phyloP scores from a whole-genome alignment of 2,113 vertebrate genomes.

The Bucco capensis region DNA sequence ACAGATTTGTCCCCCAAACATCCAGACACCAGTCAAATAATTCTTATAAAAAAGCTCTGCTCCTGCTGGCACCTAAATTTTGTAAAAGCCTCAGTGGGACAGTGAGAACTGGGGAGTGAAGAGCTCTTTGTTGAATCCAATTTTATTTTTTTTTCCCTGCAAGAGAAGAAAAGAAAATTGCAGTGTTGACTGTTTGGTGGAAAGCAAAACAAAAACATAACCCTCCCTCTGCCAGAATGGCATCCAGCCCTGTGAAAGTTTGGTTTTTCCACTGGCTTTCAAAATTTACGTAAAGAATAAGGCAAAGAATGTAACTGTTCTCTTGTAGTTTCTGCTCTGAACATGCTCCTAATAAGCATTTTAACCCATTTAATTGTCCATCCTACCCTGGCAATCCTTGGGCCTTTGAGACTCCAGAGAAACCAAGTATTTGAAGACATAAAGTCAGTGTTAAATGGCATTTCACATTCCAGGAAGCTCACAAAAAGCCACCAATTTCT shows the following conservation, averaged over 20 bases:
- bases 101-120: neutral
- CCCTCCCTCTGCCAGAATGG: neutral
- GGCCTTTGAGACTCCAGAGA: neutral
- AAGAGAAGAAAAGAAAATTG: neutral
- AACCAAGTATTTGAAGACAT: neutral
- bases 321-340: conserved; percentile 15
- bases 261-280: conserved; percentile 37
- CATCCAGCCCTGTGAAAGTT: neutral
- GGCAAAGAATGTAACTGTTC: conserved; percentile 1
- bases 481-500: conserved; percentile 46
- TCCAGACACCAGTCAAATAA: neutral
- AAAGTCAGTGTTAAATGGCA: neutral
- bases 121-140: neutral
- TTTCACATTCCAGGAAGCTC: conserved; percentile 53
- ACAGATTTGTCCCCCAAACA: neutral
- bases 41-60: neutral
- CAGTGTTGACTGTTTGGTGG: neutral
- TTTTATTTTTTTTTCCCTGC: neutral
- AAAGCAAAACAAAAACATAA: conserved; percentile 43
- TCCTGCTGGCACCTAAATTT: neutral
- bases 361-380: neutral
- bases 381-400: neutral
- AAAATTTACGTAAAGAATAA: conserved; percentile 32
- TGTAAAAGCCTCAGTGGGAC: neutral
- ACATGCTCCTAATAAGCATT: neutral